Percentiles rank a stretch among this genome's conserved stretches.
These are phyloP conservation scores for Hippopotamyrus pictus DNA, from an alignment of 2,797 vertebrate species.

Conservation along the genomic window DNA sequence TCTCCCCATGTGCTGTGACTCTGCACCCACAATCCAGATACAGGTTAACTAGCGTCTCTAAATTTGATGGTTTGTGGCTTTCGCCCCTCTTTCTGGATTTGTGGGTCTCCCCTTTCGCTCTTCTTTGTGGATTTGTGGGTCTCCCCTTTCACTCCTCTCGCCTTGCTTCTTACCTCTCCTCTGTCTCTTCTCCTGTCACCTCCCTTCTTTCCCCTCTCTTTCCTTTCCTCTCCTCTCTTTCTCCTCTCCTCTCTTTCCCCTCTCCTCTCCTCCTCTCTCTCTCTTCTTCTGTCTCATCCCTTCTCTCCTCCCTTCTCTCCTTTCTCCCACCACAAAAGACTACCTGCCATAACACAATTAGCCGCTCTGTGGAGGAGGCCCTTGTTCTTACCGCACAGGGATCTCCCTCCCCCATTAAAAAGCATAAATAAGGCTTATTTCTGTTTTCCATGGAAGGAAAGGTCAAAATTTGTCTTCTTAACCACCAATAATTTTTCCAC, in stretches of 20 bases:
- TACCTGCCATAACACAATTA: background rate
- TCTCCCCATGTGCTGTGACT: background rate
- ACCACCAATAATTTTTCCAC: background rate
- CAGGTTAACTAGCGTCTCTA: background rate
- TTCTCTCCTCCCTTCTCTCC: background rate
- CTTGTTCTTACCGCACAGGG: background rate
- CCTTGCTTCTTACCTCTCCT: background rate
- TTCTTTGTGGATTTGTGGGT: too few species aligned
- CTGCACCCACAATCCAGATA: background rate
- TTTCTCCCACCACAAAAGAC: background rate
- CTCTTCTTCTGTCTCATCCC: background rate
- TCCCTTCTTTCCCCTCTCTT: background rate
- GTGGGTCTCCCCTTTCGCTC: too few species aligned
- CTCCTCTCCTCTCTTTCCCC: background rate
- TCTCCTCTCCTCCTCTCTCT: background rate
- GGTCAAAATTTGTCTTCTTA: background rate
- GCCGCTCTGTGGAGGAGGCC: background rate
- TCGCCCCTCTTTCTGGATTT: too few species aligned
- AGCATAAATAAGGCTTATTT: background rate
- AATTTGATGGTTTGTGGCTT: background rate
- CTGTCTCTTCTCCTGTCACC: background rate
- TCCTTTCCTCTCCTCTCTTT: background rate
- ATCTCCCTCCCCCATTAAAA: background rate
- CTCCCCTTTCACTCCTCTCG: background rate
- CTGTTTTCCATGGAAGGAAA: background rate